Conservation (phyloP, 2,113 vertebrate genomes). For the Xyliphius kryptos region DNA sequence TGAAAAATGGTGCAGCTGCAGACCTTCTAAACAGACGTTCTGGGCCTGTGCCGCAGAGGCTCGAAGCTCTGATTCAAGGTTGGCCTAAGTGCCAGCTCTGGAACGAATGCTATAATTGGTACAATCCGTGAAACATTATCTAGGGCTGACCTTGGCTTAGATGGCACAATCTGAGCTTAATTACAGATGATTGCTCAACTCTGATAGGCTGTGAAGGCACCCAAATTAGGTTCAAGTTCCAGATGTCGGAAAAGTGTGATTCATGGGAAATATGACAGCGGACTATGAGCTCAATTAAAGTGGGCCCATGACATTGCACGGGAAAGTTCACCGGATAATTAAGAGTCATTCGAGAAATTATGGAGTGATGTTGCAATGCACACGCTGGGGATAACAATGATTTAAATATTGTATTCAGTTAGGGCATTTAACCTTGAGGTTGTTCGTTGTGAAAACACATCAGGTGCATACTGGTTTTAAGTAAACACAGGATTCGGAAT, state of each 20-base stretch:
- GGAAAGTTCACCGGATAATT: constrained; percentile 12
- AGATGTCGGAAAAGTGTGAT: constrained; percentile 30
- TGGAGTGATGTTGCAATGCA: not conserved
- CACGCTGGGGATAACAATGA: not conserved
- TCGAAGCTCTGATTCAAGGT: constrained; percentile 38
- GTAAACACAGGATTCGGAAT: not conserved
- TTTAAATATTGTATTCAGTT: not conserved
- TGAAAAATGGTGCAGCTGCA: constrained; percentile 24
- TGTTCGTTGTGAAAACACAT: not conserved
- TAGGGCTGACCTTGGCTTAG: constrained; percentile 38
- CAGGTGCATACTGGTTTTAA: not conserved
- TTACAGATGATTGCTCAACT: constrained; percentile 38
- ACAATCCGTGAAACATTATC: constrained; percentile 42
- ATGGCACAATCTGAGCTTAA: constrained; percentile 38
- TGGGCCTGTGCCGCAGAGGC: constrained; percentile 25
- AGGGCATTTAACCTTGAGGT: not conserved
- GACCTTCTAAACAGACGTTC: constrained; percentile 23
- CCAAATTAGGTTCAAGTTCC: constrained; percentile 37
- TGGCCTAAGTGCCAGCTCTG: constrained; percentile 39
- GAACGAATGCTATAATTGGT: constrained; percentile 43
- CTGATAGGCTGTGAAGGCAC: constrained; percentile 30
- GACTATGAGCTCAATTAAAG: constrained; percentile 20
- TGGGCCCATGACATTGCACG: not conserved
- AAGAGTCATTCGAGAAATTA: constrained; percentile 5
- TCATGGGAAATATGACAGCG: constrained; percentile 30